Base-by-base conservation (phyloP, 2,113 vertebrate genomes). In the Neolamprologus brichardi region DNA sequence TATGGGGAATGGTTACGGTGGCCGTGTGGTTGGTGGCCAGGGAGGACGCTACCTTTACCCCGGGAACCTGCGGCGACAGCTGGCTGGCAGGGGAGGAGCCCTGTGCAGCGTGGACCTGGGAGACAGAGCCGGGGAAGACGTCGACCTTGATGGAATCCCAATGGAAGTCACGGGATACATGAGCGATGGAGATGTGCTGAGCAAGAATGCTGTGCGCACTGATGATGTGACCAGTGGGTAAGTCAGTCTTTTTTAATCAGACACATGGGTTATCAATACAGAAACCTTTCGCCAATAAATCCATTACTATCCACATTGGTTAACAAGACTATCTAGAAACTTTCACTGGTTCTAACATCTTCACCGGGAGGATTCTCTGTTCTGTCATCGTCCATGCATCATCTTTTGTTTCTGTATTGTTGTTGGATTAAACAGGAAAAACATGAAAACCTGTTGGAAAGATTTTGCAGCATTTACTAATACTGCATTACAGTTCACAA, bases 151-250 rank as follows among this genome's bases (percentile, higher is more conserved):
- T 41, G 94, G 94, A 80, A 94, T 98, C 62, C 39, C 95, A 92
- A 91, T 98, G 97, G 99, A 99, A 1, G 96, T 98, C 52, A 96
- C 97, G 0, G 99, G 99, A 9, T 99, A 99, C 91, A 99, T 99
- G 98, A 99, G 99, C 1, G 99, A 99, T 0, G 99, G 99, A 10
- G 99, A 99, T 0, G 98, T 99, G 79, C 96, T 99, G 89, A 97
- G 97, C 93, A 99, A 99, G 96, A 99, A 98, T 53, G 95, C 97
- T 8, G 90, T 98, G 20, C 94, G 97, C n/a, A 86, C 97, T 0
- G 98, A 99, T 7, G 98, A 99, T 34, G 96, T 99, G 92, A 97
- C 97, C 0, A 99, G 99, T 0, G 99, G 99, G 99, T 99, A 72
- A 96, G 98, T 92, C 23, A 34, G 14, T 58, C 8, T 56, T 30